Percentiles rank a stretch among this genome's conserved stretches.
These are phyloP conservation scores for Drosophila parabipectinata DNA, from an alignment of 1,140 invertebrate species.

Conservation along the genomic window DNA sequence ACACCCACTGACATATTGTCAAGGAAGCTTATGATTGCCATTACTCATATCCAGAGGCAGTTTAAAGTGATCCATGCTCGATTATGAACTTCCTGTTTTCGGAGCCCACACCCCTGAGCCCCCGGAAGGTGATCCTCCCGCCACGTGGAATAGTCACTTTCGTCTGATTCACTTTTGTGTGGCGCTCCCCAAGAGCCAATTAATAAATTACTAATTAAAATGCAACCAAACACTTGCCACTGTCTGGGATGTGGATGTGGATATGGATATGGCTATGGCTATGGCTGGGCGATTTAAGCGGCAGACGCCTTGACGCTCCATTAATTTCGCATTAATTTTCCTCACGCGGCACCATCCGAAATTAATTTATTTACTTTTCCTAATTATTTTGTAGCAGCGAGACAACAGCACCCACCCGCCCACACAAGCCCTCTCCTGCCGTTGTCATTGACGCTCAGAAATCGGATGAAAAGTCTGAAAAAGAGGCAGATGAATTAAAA, in stretches of 20 bases:
- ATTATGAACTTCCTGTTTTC: too few species aligned
- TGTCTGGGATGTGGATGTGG: conserved; percentile 18
- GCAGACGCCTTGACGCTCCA: conserved; percentile 72
- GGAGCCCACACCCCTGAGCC: too few species aligned
- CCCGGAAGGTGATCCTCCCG: neutral
- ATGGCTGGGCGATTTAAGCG: conserved; percentile 40
- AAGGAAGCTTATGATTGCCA: conserved; percentile 49
- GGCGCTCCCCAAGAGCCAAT: conserved; percentile 36
- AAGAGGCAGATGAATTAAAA: conserved; percentile 47
- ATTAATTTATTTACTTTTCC: conserved; percentile 79
- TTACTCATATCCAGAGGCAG: neutral
- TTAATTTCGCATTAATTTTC: conserved; percentile 80
- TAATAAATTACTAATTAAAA: conserved; percentile 78
- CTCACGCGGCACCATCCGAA: conserved; percentile 73
- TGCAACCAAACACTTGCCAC: conserved; percentile 52
- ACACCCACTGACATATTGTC: conserved; percentile 4
- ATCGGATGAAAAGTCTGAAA: conserved; percentile 1
- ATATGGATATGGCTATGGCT: conserved; percentile 22
- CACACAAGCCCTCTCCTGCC: neutral
- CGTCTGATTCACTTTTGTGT: conserved; percentile 18
- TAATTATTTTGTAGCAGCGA: conserved; percentile 40
- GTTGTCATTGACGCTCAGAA: conserved; percentile 1
- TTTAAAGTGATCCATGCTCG: neutral
- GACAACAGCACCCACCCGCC: neutral
- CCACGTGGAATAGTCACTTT: conserved; percentile 3